Base-by-base conservation (phyloP, 2,888 invertebrate species). In the Mechanitis messenoides region DNA sequence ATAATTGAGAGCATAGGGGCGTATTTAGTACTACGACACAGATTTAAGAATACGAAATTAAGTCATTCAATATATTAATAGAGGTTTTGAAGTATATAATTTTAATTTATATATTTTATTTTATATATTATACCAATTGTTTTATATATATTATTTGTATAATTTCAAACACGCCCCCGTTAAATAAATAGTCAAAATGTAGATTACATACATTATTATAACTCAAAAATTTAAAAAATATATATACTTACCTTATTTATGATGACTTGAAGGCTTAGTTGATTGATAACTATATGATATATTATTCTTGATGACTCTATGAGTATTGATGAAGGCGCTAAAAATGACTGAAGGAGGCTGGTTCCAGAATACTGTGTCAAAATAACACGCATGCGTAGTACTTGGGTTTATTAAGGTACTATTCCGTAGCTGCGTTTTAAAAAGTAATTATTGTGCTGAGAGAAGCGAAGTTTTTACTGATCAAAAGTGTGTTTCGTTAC, bases 331-430 rank as follows among this genome's bases (percentile, higher is more conserved):
- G 65, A 67, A 56, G 61, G 65, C 67, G 63, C 68, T 71, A 67
- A 68, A 69, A 45, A 68, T 50, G 59, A 73, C 71, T 73, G 68
- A 68, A 60, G 66, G 69, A 68, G 68, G 70, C 70, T 73, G 72
- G 67, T 57, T 64, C 65, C 64, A 63, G 68, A 71, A 68, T 69
- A 64, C 65, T 72, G 73, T 76, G 72, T 75, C 75, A 74, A 73
- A 74, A 69, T 63, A 70, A 66, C 72, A 73, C 81, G 80, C 82
- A 79, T 73, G 83, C 83, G 80, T 68, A 47, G 60, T 66, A n/a
- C 11, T 55, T 61, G 60, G 28, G 31, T 31, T 33, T 33, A 53
- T 67, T 67, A 71, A 70, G 58, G 65, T 61, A 54, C 60, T 53
- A 59, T 71, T 68, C 58, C 57, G 33, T 61, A 12, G 42, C 45